Evolutionary conservation across 2,888 invertebrate species (phyloP).

Genomic region (Cremastinae sp.): DNA sequence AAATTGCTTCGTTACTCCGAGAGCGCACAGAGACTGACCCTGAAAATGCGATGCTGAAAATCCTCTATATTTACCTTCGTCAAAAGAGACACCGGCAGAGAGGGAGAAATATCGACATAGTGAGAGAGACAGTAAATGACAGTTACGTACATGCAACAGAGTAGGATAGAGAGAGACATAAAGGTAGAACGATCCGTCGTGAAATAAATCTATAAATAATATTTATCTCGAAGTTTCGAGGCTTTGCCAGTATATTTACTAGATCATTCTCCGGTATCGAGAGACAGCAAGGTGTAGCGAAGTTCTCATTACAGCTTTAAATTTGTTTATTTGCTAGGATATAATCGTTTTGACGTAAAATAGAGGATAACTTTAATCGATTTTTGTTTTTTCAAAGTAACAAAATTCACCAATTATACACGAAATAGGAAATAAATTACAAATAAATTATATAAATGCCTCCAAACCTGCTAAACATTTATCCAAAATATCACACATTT

Average conservation of each 20-base stretch:
- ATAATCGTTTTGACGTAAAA: not conserved
- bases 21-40: not conserved
- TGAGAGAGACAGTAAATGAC: conserved; percentile 10
- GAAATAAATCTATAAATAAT: conserved; percentile 27
- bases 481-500: conserved; percentile 27
- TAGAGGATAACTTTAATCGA: no score
- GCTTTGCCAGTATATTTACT: conserved; percentile 26
- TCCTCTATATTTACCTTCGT: not conserved
- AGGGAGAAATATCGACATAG: not conserved
- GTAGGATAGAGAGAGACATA: not conserved
- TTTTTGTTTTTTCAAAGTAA: no score
- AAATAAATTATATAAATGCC: conserved; percentile 38
- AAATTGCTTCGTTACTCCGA: not conserved
- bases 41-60: not conserved
- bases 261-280: not conserved
- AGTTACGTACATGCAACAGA: no score
- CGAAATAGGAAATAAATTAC: not conserved
- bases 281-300: not conserved
- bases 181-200: conserved; percentile 1
- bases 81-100: not conserved
- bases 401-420: no score
- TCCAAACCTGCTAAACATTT: conserved; percentile 44
- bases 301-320: not conserved
- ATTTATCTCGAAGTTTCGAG: conserved; percentile 34
- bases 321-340: not conserved